Conservation (phyloP, 2,797 vertebrate genomes). For the Silurus lanzhouensis region DNA sequence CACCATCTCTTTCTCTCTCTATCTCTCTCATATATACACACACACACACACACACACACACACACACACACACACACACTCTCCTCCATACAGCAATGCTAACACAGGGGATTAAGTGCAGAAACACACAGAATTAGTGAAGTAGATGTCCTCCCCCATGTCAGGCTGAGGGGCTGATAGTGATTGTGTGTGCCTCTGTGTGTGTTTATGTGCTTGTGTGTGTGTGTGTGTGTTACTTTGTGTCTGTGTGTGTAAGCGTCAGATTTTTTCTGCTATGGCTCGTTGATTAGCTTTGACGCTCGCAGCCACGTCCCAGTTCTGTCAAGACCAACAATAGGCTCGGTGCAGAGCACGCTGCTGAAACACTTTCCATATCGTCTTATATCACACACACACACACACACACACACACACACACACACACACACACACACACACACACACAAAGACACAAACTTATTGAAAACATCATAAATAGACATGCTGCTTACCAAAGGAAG, state of each 20-base stretch:
- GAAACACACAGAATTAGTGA: slow-evolving; percentile 23
- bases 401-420: slow-evolving; percentile 19
- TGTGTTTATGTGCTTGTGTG: slow-evolving; percentile 62
- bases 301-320: slow-evolving; percentile 78
- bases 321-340: slow-evolving; percentile 69
- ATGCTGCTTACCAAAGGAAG: background rate
- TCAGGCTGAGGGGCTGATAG: slow-evolving; percentile 6
- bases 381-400: background rate
- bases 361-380: slow-evolving; percentile 59
- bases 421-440: background rate
- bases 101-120: slow-evolving; percentile 17
- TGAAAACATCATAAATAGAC: slow-evolving; percentile 31
- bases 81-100: background rate
- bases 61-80: background rate
- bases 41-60: background rate
- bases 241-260: slow-evolving; percentile 57
- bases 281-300: slow-evolving; percentile 77
- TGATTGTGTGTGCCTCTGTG: slow-evolving; percentile 41
- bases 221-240: slow-evolving; percentile 60
- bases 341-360: slow-evolving; percentile 72
- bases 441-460: background rate
- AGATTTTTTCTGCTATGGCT: slow-evolving; percentile 72
- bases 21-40: background rate
- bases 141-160: slow-evolving; percentile 8
- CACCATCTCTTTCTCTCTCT: background rate